A percentile compares a stretch with the other conserved stretches of the same genome.
Conservation (phyloP, 1,140 invertebrate genomes). For the Periplaneta americana region DNA sequence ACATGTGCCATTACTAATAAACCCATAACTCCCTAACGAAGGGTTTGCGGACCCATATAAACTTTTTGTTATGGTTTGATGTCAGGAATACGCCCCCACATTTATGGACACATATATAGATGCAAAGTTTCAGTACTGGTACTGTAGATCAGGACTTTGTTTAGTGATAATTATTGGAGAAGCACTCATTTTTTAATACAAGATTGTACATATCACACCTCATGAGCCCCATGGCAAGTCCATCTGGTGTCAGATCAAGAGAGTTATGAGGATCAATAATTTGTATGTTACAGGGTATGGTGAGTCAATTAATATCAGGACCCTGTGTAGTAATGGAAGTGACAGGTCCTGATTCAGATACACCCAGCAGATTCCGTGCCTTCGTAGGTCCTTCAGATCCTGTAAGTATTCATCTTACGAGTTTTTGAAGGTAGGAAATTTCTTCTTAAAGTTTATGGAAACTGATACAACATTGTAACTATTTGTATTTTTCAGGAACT, state of each 20-base stretch:
- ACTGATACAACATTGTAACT: slow-evolving; percentile 12
- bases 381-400: slow-evolving; percentile 84
- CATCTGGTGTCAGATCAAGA: not conserved
- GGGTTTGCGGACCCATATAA: too few species aligned
- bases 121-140: not conserved
- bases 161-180: not conserved
- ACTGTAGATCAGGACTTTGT: not conserved
- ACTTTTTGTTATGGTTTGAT: too few species aligned
- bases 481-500: slow-evolving; percentile 60
- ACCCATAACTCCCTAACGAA: too few species aligned
- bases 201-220: not conserved
- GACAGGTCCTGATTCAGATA: slow-evolving; percentile 50
- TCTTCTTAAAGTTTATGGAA: slow-evolving; percentile 14
- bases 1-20: too few species aligned
- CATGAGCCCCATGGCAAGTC: not conserved
- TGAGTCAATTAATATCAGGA: slow-evolving; percentile 73
- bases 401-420: slow-evolving; percentile 16
- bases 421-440: slow-evolving; percentile 10
- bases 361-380: slow-evolving; percentile 71
- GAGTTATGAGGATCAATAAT: not conserved
- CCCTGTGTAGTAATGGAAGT: slow-evolving; percentile 84
- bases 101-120: too few species aligned
- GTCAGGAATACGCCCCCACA: too few species aligned
- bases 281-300: slow-evolving; percentile 60
- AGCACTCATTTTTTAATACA: not conserved